These are phyloP conservation scores for Polydrusus pterygomalis DNA, from an alignment of 2,888 invertebrate species.

Conservation along the genomic window DNA sequence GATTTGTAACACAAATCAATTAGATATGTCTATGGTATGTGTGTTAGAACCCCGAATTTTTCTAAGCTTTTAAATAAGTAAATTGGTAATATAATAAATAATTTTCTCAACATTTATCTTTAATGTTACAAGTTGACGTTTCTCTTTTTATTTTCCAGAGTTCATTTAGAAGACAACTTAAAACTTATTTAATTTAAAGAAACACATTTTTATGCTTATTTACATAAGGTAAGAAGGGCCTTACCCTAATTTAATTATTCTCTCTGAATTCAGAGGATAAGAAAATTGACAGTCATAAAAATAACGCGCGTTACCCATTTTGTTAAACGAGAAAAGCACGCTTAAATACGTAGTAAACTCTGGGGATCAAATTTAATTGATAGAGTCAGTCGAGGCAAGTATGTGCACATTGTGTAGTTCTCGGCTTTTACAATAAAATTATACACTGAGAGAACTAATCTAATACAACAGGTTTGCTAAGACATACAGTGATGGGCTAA, in stretches of 20 bases:
- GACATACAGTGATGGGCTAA: too few relatives aligned
- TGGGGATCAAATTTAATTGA: slow-evolving; percentile 1
- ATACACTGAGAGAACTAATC: too few relatives aligned
- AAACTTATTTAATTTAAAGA: not conserved
- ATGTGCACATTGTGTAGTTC: too few relatives aligned
- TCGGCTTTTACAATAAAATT: too few relatives aligned
- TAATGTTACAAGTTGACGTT: too few relatives aligned
- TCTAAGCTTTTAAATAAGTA: too few relatives aligned
- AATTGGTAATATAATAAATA: too few relatives aligned
- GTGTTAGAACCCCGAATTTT: too few relatives aligned
- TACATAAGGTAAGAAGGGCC: not conserved
- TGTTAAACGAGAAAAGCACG: not conserved
- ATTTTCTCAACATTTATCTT: too few relatives aligned
- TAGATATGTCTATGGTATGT: too few relatives aligned
- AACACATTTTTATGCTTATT: not conserved
- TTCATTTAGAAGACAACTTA: not conserved
- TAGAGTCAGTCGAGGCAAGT: not conserved
- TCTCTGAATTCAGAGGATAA: not conserved
- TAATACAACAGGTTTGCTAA: too few relatives aligned
- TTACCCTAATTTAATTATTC: slow-evolving; percentile 2
- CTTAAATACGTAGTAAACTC: slow-evolving; percentile 9
- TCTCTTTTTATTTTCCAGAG: not conserved
- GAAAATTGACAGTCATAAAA: slow-evolving; percentile 5
- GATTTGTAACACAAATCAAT: too few relatives aligned
- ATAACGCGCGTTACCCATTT: not conserved